Evolutionary conservation across 2,797 vertebrate species (phyloP).

Genomic region (Arremon brunneinucha): DNA sequence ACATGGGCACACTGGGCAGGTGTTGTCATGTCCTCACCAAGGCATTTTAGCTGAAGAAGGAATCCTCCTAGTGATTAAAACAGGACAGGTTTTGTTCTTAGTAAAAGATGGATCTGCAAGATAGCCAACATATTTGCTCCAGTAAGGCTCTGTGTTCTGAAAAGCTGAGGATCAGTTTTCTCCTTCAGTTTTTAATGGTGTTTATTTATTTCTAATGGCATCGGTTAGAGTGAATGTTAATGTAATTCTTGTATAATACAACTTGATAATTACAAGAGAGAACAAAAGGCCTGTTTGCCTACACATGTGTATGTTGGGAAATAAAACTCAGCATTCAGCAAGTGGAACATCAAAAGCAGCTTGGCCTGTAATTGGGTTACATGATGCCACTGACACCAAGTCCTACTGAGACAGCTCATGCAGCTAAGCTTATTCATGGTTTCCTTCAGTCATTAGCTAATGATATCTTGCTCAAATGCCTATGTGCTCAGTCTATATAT

Average conservation of each 20-base stretch:
- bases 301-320: background rate
- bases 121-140: background rate
- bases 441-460: conserved; percentile 55
- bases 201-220: conserved; percentile 15
- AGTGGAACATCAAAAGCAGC: conserved; percentile 52
- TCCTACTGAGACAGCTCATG: conserved; percentile 31
- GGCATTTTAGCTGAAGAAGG: background rate
- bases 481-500: conserved; percentile 14
- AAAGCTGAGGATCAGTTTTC: background rate
- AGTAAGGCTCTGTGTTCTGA: background rate
- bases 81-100: background rate
- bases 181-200: background rate
- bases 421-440: conserved; percentile 28
- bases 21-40: background rate
- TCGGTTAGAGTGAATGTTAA: background rate
- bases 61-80: background rate
- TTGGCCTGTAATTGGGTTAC: conserved; percentile 20
- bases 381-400: background rate
- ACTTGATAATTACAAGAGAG: conserved; percentile 29
- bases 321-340: conserved; percentile 6
- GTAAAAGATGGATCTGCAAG: background rate
- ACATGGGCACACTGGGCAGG: background rate
- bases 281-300: conserved; percentile 37
- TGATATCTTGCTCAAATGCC: conserved; percentile 49
- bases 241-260: background rate